Percentiles rank a stretch among this genome's conserved stretches.
These are phyloP conservation scores for Macrobrachium nipponense DNA, from an alignment of 1,140 invertebrate species.

Conservation along the genomic window DNA sequence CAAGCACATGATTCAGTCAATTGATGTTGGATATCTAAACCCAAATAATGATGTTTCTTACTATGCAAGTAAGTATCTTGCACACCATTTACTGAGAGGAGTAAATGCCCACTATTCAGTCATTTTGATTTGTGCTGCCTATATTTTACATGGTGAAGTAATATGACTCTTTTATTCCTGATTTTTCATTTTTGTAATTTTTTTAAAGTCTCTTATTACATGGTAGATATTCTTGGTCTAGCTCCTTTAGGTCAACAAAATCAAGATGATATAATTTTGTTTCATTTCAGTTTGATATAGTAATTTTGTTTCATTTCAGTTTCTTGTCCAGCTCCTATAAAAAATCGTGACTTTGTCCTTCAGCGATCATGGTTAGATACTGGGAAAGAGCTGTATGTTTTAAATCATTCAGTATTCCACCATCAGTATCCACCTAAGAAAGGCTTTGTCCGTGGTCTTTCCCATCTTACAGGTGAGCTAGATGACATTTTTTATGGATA, in stretches of 20 bases:
- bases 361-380: slow-evolving; percentile 91
- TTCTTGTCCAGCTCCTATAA: slow-evolving; percentile 86
- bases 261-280: slow-evolving; percentile 33
- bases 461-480: slow-evolving; percentile 75
- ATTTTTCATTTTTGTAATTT: too few species aligned
- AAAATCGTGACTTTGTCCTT: slow-evolving; percentile 90
- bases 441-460: slow-evolving; percentile 80
- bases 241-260: background rate
- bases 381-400: slow-evolving; percentile 84
- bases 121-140: background rate
- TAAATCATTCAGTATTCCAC: slow-evolving; percentile 92
- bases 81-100: slow-evolving; percentile 15
- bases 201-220: too few species aligned
- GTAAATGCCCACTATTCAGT: background rate
- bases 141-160: slow-evolving; percentile 1
- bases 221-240: too few species aligned
- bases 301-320: slow-evolving; percentile 73
- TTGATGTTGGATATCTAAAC: slow-evolving; percentile 89
- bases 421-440: slow-evolving; percentile 84
- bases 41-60: slow-evolving; percentile 94
- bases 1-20: slow-evolving; percentile 85
- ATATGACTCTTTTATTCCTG: background rate
- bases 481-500: too few species aligned
- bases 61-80: slow-evolving; percentile 82
- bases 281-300: slow-evolving; percentile 79